phyloP scores from a whole-genome alignment of 2,888 invertebrate species.

The Eupithecia inturbata region DNA sequence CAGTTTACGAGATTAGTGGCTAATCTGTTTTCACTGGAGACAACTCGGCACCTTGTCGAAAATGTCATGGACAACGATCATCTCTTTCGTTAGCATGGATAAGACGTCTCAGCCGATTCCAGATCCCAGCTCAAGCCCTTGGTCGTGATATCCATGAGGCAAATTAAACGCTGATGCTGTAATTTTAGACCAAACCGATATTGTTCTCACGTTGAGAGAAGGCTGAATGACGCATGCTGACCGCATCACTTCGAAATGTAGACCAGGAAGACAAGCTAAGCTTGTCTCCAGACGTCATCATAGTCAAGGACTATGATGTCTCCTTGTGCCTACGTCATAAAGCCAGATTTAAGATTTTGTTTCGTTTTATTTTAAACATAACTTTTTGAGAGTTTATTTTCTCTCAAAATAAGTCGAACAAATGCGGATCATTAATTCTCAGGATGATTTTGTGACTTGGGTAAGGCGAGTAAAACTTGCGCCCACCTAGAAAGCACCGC shows the following conservation, averaged over 20 bases:
- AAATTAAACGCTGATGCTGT: constrained; percentile 25
- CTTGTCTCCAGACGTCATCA: no score
- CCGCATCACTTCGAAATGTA: constrained; percentile 62
- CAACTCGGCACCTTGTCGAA: no score
- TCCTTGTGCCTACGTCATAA: constrained; percentile 12
- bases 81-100: not conserved
- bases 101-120: not conserved
- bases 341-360: not conserved
- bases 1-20: no score
- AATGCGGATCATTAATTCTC: no score
- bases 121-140: not conserved
- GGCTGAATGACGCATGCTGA: constrained; percentile 66
- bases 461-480: no score
- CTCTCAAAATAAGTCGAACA: not conserved
- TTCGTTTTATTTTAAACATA: not conserved
- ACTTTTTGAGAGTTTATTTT: not conserved
- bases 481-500: no score
- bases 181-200: constrained; percentile 41
- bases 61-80: not conserved
- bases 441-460: no score
- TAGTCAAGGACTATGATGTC: constrained; percentile 23
- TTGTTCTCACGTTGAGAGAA: constrained; percentile 51
- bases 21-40: no score
- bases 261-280: constrained; percentile 62
- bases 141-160: not conserved